Evolutionary conservation across 1,140 invertebrate species (phyloP).

Genomic region (Coboldia fuscipes): DNA sequence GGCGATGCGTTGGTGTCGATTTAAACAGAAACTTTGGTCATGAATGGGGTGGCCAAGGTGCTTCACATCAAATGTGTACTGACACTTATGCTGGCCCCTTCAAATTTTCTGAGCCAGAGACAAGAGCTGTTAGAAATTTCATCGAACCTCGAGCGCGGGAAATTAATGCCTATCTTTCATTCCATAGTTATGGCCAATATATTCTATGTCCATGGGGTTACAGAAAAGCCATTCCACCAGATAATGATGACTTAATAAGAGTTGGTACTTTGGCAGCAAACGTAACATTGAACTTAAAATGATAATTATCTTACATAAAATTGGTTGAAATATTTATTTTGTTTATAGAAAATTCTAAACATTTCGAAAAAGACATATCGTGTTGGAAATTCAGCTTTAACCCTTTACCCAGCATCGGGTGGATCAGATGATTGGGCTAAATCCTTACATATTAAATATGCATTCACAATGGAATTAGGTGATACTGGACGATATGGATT

Average conservation of each 20-base stretch:
- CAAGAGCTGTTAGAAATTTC: conserved; percentile 40
- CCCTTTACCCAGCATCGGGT: conserved; percentile 58
- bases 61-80: conserved; percentile 72
- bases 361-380: conserved; percentile 45
- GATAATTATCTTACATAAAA: conserved; percentile 5
- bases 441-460: conserved; percentile 60
- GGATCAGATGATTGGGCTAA: conserved; percentile 89
- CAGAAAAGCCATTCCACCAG: conserved; percentile 38
- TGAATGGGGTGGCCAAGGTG: conserved; percentile 57
- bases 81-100: conserved; percentile 73
- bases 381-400: conserved; percentile 49
- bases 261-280: conserved; percentile 44
- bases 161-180: conserved; percentile 53
- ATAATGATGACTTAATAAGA: conserved; percentile 44
- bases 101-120: conserved; percentile 86
- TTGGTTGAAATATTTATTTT: conserved; percentile 1
- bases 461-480: conserved; percentile 72
- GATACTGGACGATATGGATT: conserved; percentile 81
- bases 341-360: conserved; percentile 36
- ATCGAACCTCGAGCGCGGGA: conserved; percentile 25
- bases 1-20: conserved; percentile 49
- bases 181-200: conserved; percentile 80
- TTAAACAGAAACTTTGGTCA: conserved; percentile 66
- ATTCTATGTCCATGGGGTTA: conserved; percentile 72
- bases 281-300: conserved; percentile 14